Base-by-base conservation (phyloP, 2,888 invertebrate genomes). In the Dryomyza anilis region DNA sequence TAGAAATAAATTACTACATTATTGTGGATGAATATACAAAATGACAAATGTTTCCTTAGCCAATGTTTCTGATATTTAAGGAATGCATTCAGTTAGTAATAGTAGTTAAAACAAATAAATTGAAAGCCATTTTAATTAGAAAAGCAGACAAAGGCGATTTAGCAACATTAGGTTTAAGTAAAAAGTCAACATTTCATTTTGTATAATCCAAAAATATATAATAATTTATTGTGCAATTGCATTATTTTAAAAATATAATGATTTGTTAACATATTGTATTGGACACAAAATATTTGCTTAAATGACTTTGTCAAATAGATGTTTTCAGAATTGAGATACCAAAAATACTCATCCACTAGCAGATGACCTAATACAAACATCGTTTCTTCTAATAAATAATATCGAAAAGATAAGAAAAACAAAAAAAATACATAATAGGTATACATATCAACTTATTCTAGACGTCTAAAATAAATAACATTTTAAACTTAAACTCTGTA, bases 1-100 rank as follows among this genome's bases (percentile, higher is more conserved):
- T n/a, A n/a, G n/a, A n/a, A n/a, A n/a, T 55, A 16, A 10, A n/a
- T 43, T 53, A 55, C 55, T 36, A 60, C 56, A 46, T 64, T 52
- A 64, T 65, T 72, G 66, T 74, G 73, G 70, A 73, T 66, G 74
- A 76, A 65, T 70, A 74, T 76, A 76, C 76, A 76, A 76, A 76
- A 76, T 76, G 76, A 76, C 78, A 36, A 74, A 78, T 78, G 74
- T 73, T 74, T 69, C 39, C 27, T 52, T 12, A 3, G 21, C 19
- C 39, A 39, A 50, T 23, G 36, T 39, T 21, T 50, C 52, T 23
- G 60, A 16, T 48, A 33, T n/a, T 46, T 36, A 30, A 21, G 36
- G 25, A 56, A 36, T 30, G 63, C 56, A 36, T 46, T 48, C 14
- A 55, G 63, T 56, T 57, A 58, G 64, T 58, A 48, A 16, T 30